A percentile compares a stretch with the other conserved stretches of the same genome.
Conservation (phyloP, 1,140 invertebrate species). For the Campoletis sonorensis region DNA sequence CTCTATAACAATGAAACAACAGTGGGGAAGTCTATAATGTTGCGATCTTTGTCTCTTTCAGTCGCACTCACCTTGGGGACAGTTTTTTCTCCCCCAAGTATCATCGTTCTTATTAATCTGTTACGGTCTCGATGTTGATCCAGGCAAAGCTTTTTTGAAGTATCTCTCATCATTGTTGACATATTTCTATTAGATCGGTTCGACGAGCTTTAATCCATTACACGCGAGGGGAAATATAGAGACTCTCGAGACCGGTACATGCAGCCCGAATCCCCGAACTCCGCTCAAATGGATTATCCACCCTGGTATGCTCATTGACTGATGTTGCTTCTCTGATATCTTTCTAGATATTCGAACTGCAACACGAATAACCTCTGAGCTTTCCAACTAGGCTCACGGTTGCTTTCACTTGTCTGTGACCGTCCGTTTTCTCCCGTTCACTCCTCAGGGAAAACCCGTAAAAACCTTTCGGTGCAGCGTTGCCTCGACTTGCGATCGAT, state of each 20-base stretch:
- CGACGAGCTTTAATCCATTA: constrained; percentile 29
- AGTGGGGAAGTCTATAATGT: no score
- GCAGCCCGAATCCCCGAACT: neutral
- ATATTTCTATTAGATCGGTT: constrained; percentile 6
- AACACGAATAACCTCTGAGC: constrained; percentile 8
- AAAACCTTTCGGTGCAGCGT: neutral
- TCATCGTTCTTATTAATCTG: no score
- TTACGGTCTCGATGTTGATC: no score
- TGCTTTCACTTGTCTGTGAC: constrained; percentile 11
- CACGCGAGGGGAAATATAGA: neutral
- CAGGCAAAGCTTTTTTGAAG: neutral
- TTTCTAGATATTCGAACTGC: neutral
- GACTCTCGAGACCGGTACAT: constrained; percentile 33
- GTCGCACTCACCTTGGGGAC: no score
- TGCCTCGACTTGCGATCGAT: constrained; percentile 31
- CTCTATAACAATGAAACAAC: no score
- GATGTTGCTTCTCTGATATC: neutral
- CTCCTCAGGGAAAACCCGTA: neutral
- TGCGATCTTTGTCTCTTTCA: no score
- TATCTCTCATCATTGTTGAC: neutral
- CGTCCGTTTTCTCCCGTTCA: neutral
- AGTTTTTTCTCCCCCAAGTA: no score
- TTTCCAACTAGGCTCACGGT: neutral
- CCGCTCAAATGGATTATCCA: constrained; percentile 21
- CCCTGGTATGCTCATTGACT: neutral